phyloP scores from a whole-genome alignment of 2,797 vertebrate genomes.

The Bradypus variegatus region DNA sequence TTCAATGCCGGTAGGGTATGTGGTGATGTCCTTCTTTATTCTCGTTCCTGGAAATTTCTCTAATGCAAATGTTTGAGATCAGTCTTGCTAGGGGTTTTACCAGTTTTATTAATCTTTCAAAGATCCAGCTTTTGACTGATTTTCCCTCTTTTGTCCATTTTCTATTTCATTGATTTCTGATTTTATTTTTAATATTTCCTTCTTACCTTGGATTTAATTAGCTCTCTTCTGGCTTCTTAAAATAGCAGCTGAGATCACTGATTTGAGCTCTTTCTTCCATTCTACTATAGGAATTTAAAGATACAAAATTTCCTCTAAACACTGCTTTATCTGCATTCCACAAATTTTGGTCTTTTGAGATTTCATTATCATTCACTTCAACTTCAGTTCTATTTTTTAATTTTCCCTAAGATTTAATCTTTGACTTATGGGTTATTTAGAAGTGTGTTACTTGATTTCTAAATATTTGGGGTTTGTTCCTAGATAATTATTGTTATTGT shows the following conservation, averaged over 20 bases:
- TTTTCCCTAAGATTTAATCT: slow-evolving; percentile 31
- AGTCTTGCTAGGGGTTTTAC: not conserved
- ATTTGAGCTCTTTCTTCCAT: slow-evolving; percentile 3
- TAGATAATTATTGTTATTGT: not conserved
- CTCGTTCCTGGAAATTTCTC: not conserved
- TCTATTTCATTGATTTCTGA: not conserved
- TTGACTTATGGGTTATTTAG: slow-evolving; percentile 18
- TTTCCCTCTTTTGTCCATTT: not conserved
- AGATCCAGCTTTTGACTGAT: not conserved
- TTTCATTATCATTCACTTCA: slow-evolving; percentile 15
- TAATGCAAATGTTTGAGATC: not conserved
- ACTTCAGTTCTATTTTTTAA: not conserved
- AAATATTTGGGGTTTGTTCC: slow-evolving; percentile 7
- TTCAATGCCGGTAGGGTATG: not conserved
- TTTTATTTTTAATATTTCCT: not conserved
- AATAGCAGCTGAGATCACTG: not conserved
- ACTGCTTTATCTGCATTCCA: not conserved
- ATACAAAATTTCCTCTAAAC: not conserved
- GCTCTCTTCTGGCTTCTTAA: not conserved
- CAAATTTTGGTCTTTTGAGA: slow-evolving; percentile 16
- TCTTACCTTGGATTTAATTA: not conserved
- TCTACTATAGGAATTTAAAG: not conserved
- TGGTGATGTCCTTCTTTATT: not conserved
- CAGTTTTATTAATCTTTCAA: slow-evolving; percentile 10
- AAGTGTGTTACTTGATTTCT: slow-evolving; percentile 30